Evolutionary conservation across 2,888 invertebrate species (phyloP).

Genomic region (Micoletzkya japonica): DNA sequence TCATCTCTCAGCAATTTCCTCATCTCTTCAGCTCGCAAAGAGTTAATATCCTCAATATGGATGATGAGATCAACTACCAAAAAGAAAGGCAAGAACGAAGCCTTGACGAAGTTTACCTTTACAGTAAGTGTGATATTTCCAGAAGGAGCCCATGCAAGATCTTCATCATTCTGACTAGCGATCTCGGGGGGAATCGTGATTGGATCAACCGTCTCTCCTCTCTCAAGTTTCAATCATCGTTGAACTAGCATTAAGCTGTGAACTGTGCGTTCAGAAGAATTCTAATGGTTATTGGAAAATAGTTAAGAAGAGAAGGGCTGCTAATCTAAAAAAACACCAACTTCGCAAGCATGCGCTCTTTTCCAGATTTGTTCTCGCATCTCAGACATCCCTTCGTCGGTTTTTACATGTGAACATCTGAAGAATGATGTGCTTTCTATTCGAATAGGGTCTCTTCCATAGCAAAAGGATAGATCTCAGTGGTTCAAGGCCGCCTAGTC

Average conservation of each 20-base stretch:
- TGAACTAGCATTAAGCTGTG: not conserved
- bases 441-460: no score
- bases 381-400: no score
- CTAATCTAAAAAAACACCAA: not conserved
- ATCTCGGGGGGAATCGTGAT: constrained; percentile 21
- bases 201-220: constrained; percentile 12
- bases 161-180: constrained; percentile 28
- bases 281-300: not conserved
- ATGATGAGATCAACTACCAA: not conserved
- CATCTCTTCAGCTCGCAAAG: not conserved
- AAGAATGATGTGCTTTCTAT: no score
- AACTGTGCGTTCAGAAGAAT: not conserved
- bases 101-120: not conserved
- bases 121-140: constrained; percentile 29
- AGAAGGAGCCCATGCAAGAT: constrained; percentile 38
- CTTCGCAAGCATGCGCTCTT: constrained; percentile 43
- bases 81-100: no score
- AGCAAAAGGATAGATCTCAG: no score
- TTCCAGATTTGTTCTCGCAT: constrained; percentile 35
- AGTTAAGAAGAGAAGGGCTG: constrained; percentile 3
- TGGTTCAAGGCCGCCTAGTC: no score
- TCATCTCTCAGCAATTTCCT: not conserved
- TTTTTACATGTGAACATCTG: no score
- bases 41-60: not conserved
- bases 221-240: not conserved